Evolutionary conservation across 2,888 invertebrate genomes (phyloP).

Genomic region (Eledona agricola): DNA sequence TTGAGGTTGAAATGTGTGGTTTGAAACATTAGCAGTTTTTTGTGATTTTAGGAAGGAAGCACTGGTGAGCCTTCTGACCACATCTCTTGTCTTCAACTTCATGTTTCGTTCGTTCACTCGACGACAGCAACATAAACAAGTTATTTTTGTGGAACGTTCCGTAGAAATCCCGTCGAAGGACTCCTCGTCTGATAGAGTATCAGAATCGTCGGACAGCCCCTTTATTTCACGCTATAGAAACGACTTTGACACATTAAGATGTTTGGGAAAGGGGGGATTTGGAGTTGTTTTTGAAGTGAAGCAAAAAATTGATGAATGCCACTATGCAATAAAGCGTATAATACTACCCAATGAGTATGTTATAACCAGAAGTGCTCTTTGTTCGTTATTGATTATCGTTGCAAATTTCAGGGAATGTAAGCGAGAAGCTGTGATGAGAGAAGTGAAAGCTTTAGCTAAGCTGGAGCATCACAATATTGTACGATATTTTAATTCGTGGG

Average conservation of each 20-base stretch:
- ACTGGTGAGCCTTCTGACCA: conserved; percentile 76
- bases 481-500: conserved; percentile 95
- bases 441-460: conserved; percentile 93
- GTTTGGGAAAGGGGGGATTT: conserved; percentile 91
- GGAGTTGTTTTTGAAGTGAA: conserved; percentile 95
- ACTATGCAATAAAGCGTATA: conserved; percentile 95
- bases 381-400: too few species aligned
- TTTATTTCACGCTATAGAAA: conserved; percentile 76
- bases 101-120: conserved; percentile 56
- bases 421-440: conserved; percentile 88
- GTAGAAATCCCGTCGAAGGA: conserved; percentile 37
- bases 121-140: conserved; percentile 35
- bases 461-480: conserved; percentile 96
- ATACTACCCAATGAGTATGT: conserved; percentile 78
- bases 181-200: conserved; percentile 48
- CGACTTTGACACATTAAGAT: conserved; percentile 85
- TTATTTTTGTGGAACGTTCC: conserved; percentile 47
- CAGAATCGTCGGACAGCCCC: conserved; percentile 41
- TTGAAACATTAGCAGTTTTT: too few species aligned
- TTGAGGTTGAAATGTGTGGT: too few species aligned
- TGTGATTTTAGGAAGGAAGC: conserved; percentile 79
- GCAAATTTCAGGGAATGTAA: conserved; percentile 75
- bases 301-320: conserved; percentile 92
- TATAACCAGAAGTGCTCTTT: too few species aligned
- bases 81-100: conserved; percentile 75